Evolutionary conservation across 2,797 vertebrate species (phyloP).

Genomic region (Rhinella marina): DNA sequence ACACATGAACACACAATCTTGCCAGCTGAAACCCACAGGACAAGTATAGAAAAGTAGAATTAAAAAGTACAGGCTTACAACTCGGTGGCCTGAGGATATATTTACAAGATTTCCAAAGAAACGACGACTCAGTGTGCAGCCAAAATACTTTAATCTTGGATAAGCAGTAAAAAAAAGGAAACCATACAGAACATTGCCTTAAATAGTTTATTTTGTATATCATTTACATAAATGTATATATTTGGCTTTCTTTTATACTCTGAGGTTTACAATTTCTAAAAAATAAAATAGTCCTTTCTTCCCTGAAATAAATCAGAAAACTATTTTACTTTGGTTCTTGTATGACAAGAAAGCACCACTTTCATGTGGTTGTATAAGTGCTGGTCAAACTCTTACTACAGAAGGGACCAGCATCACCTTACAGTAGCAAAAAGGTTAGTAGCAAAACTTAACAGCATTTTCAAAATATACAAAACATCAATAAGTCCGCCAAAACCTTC

Average conservation of each 20-base stretch:
- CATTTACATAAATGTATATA: slow-evolving; percentile 94
- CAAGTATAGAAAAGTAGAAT: slow-evolving; percentile 47
- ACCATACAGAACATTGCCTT: slow-evolving; percentile 65
- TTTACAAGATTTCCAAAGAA: slow-evolving; percentile 32
- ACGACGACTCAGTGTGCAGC: not conserved
- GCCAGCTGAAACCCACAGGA: slow-evolving; percentile 41
- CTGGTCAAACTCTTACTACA: slow-evolving; percentile 60
- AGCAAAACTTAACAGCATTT: slow-evolving; percentile 37
- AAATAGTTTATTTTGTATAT: slow-evolving; percentile 91
- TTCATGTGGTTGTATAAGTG: slow-evolving; percentile 69
- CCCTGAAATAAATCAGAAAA: slow-evolving; percentile 97
- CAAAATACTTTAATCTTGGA: not conserved
- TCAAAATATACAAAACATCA: slow-evolving; percentile 60
- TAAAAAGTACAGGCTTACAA: slow-evolving; percentile 11
- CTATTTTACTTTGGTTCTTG: slow-evolving; percentile 92
- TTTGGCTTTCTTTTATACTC: slow-evolving; percentile 81
- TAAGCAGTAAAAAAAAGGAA: slow-evolving; percentile 22
- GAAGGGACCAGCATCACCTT: slow-evolving; percentile 34
- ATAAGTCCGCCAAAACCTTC: slow-evolving; percentile 34
- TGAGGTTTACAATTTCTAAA: slow-evolving; percentile 90
- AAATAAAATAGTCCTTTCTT: slow-evolving; percentile 93
- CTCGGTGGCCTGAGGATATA: slow-evolving; percentile 23
- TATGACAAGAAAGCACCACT: slow-evolving; percentile 96
- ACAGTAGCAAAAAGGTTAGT: slow-evolving; percentile 47
- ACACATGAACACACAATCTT: slow-evolving; percentile 31